Evolutionary conservation across 2,797 vertebrate species (phyloP).

Genomic region (Urosaurus nigricauda): DNA sequence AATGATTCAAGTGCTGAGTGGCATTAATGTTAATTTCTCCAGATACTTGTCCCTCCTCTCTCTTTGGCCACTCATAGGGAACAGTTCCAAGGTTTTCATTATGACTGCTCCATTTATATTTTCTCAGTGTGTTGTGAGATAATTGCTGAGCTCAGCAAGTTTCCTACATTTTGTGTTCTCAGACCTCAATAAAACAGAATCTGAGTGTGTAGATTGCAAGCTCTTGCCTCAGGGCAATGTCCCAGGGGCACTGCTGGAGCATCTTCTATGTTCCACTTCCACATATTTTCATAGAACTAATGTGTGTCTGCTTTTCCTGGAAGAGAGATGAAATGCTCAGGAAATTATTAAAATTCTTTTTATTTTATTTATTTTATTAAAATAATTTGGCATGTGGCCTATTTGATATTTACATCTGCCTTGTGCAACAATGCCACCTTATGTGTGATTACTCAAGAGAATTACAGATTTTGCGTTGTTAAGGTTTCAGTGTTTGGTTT

Average conservation of each 20-base stretch:
- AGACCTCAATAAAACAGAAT: slow-evolving; percentile 25
- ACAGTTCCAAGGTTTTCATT: slow-evolving; percentile 39
- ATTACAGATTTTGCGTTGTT: not conserved
- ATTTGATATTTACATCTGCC: not conserved
- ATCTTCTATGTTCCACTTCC: not conserved
- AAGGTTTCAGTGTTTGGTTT: not conserved
- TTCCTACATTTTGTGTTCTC: slow-evolving; percentile 33
- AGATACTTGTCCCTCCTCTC: slow-evolving; percentile 12
- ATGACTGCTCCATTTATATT: slow-evolving; percentile 32
- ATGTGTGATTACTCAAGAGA: not conserved
- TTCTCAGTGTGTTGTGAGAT: slow-evolving; percentile 30
- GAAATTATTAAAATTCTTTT: not conserved
- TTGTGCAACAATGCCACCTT: not conserved
- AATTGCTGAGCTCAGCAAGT: slow-evolving; percentile 32
- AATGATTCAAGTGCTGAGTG: not conserved
- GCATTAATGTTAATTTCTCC: slow-evolving; percentile 29
- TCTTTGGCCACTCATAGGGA: slow-evolving; percentile 14
- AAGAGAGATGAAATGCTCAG: not conserved
- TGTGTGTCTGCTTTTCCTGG: not conserved
- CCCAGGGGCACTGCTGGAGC: not conserved
- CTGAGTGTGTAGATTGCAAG: slow-evolving; percentile 13
- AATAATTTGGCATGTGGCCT: not conserved
- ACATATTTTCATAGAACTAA: not conserved
- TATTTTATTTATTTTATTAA: not conserved
- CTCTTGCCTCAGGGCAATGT: slow-evolving; percentile 16